Evolutionary conservation across 2,888 invertebrate genomes (phyloP).

Genomic region (Drosophila infuscata): DNA sequence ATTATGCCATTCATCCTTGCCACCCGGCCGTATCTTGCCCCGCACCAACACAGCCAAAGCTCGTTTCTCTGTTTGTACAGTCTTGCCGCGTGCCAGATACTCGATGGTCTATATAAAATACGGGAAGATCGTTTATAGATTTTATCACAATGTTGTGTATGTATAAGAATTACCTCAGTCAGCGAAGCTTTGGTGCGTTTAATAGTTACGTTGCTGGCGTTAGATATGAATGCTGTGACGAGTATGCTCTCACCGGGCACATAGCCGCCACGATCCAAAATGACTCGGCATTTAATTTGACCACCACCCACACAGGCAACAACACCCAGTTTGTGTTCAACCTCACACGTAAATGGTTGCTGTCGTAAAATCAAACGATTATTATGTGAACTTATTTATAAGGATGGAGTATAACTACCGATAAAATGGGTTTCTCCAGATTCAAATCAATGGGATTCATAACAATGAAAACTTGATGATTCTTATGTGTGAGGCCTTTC

Average conservation of each 20-base stretch:
- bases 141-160: not conserved
- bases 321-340: conserved; percentile 95
- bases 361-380: conserved; percentile 78
- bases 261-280: conserved; percentile 96
- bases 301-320: conserved; percentile 94
- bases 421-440: conserved; percentile 93
- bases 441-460: conserved; percentile 98
- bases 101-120: conserved; percentile 90
- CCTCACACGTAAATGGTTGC: conserved; percentile 96
- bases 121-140: not conserved
- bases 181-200: conserved; percentile 94
- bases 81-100: conserved; percentile 94
- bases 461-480: conserved; percentile 98
- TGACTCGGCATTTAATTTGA: conserved; percentile 93
- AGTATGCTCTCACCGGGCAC: conserved; percentile 97
- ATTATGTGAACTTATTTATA: not conserved
- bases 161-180: conserved; percentile 86
- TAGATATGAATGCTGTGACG: conserved; percentile 93
- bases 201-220: conserved; percentile 94
- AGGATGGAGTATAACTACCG: conserved; percentile 87
- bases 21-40: conserved; percentile 93
- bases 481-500: conserved; percentile 94
- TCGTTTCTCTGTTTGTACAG: conserved; percentile 94
- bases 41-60: conserved; percentile 92
- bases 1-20: conserved; percentile 93